Conservation (phyloP, 2,113 vertebrate genomes). For the Cervus canadensis region DNA sequence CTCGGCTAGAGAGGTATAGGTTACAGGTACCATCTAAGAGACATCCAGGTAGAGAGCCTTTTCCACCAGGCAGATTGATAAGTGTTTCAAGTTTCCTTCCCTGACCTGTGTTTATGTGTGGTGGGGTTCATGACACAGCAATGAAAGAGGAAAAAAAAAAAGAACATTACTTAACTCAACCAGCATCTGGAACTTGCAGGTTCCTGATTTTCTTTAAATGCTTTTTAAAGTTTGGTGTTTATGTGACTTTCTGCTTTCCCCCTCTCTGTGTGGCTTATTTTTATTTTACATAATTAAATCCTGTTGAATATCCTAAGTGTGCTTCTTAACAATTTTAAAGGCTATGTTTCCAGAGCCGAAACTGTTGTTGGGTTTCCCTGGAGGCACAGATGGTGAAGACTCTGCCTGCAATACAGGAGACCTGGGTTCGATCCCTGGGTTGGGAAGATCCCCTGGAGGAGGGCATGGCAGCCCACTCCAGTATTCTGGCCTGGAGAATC, state of each 20-base stretch:
- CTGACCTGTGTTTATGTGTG: not conserved
- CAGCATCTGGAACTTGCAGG: not conserved
- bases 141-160: not conserved
- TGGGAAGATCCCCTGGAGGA: not conserved
- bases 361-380: not conserved
- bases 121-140: not conserved
- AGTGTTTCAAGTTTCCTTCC: not conserved
- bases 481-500: not conserved
- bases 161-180: not conserved
- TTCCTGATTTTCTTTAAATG: not conserved
- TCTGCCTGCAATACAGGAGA: not conserved
- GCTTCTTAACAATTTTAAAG: not conserved
- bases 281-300: constrained; percentile 34
- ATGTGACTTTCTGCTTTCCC: not conserved
- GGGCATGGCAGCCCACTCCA: not conserved
- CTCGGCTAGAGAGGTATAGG: not conserved
- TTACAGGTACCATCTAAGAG: not conserved
- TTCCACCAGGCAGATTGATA: not conserved
- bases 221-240: not conserved
- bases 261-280: not conserved
- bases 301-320: not conserved
- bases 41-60: not conserved
- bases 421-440: not conserved
- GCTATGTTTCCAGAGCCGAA: not conserved
- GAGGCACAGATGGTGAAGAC: not conserved